Conservation (phyloP, 1,140 invertebrate species). For the Penaeus chinensis region DNA sequence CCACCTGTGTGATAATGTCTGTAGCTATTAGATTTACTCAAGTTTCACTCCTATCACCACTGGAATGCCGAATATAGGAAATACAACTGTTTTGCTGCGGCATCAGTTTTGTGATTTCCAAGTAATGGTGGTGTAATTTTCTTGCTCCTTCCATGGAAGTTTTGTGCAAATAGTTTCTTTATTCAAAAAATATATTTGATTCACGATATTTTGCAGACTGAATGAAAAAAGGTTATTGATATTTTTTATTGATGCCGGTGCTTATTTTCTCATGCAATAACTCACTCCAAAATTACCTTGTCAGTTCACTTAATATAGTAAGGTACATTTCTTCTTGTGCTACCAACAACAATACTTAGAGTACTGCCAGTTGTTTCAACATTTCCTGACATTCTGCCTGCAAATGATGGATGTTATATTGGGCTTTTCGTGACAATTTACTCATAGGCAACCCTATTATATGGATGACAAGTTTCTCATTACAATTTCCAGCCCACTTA, state of each 20-base stretch:
- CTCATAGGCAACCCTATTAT: no score
- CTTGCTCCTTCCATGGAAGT: constrained; percentile 44
- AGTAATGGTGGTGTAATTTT: constrained; percentile 41
- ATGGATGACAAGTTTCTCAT: no score
- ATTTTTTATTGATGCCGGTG: constrained; percentile 42
- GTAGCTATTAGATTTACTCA: constrained; percentile 33
- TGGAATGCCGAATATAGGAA: constrained; percentile 3
- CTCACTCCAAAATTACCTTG: constrained; percentile 40
- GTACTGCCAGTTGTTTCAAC: constrained; percentile 26
- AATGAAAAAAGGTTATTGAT: constrained; percentile 8
- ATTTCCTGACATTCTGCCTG: constrained; percentile 1
- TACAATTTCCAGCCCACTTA: no score
- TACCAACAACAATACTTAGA: constrained; percentile 8
- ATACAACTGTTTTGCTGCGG: constrained; percentile 24
- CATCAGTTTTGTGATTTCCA: constrained; percentile 38
- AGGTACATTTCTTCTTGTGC: constrained; percentile 28
- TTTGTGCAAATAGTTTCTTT: constrained; percentile 42
- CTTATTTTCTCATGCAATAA: constrained; percentile 52
- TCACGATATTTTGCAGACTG: not conserved
- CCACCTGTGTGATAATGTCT: constrained; percentile 31
- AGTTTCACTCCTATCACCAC: constrained; percentile 17
- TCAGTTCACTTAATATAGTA: constrained; percentile 12
- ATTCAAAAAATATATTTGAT: constrained; percentile 42
- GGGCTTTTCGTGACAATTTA: no score
- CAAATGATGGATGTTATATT: no score